Conservation (phyloP, 2,888 invertebrate species). For the Tachina grossa region DNA sequence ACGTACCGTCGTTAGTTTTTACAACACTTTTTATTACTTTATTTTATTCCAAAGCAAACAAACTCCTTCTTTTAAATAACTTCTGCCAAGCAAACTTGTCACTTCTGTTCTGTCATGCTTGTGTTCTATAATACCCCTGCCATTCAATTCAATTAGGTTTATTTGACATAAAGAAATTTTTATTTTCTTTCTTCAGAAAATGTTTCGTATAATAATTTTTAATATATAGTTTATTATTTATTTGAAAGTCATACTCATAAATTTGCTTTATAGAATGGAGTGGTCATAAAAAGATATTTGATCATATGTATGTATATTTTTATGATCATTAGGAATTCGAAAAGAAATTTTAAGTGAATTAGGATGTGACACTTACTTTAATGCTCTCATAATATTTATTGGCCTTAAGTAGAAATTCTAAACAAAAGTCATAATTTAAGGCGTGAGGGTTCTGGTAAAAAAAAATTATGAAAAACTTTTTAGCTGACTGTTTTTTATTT, state of each 20-base stretch:
- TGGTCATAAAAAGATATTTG: constrained; percentile 22
- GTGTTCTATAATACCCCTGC: constrained; percentile 2
- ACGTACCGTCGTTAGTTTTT: too few relatives aligned
- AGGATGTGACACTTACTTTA: constrained; percentile 34
- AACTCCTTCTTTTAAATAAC: not conserved
- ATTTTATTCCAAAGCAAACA: not conserved
- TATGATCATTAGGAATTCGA: constrained; percentile 19
- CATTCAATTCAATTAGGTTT: constrained; percentile 54
- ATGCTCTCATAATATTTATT: not conserved
- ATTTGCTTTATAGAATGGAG: not conserved
- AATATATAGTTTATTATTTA: not conserved
- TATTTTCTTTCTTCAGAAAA: constrained; percentile 15
- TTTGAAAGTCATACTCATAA: not conserved
- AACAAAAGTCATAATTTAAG: not conserved
- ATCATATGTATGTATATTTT: constrained; percentile 33
- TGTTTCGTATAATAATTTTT: not conserved
- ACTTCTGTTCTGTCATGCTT: not conserved
- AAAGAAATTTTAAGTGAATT: constrained; percentile 18
- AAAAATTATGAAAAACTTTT: not conserved
- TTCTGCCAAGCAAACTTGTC: not conserved
- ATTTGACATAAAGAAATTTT: constrained; percentile 34
- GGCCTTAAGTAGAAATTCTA: not conserved
- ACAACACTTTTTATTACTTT: not conserved
- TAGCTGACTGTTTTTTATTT: not conserved
- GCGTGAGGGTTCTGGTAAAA: too few relatives aligned